A percentile compares a stretch with the other conserved stretches of the same genome.
Evolutionary conservation across 2,113 vertebrate genomes (phyloP).

Genomic region (Sorex fumeus): DNA sequence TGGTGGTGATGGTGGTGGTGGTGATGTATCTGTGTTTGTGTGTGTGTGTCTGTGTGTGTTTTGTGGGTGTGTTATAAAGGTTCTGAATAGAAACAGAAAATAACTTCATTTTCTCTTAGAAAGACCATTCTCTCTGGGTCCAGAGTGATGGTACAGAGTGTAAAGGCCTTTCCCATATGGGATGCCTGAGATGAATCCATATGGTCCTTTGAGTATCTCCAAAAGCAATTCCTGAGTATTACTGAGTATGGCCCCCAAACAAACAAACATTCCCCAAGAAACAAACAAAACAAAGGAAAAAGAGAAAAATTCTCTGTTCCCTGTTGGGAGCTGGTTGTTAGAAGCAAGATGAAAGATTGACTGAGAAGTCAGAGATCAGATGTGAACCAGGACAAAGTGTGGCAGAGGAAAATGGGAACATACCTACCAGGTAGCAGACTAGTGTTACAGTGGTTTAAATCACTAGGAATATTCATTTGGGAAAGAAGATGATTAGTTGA

Average conservation of each 20-base stretch:
- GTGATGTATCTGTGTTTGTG: no score
- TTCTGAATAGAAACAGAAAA: neutral
- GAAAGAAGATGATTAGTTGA: slow-evolving; percentile 2
- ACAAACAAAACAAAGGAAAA: no score
- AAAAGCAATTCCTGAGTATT: no score
- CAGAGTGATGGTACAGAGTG: no score
- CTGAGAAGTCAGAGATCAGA: neutral
- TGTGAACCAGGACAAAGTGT: neutral
- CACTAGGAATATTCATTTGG: neutral
- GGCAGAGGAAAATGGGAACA: neutral
- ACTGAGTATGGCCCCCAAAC: no score
- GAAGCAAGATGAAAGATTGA: neutral
- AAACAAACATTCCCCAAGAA: no score
- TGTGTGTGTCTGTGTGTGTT: neutral
- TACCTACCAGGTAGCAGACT: neutral
- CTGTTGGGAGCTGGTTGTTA: neutral
- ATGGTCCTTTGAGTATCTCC: no score
- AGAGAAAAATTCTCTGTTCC: no score
- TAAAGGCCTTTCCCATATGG: no score
- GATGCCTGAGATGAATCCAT: no score
- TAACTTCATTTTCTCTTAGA: neutral
- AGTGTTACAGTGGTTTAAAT: neutral
- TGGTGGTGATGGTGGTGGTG: no score
- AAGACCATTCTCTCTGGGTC: slow-evolving; percentile 9
- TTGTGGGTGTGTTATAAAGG: neutral